A percentile compares a stretch with the other conserved stretches of the same genome.
phyloP scores from a whole-genome alignment of 1,140 invertebrate species.

The Tetragnatha versicolor region DNA sequence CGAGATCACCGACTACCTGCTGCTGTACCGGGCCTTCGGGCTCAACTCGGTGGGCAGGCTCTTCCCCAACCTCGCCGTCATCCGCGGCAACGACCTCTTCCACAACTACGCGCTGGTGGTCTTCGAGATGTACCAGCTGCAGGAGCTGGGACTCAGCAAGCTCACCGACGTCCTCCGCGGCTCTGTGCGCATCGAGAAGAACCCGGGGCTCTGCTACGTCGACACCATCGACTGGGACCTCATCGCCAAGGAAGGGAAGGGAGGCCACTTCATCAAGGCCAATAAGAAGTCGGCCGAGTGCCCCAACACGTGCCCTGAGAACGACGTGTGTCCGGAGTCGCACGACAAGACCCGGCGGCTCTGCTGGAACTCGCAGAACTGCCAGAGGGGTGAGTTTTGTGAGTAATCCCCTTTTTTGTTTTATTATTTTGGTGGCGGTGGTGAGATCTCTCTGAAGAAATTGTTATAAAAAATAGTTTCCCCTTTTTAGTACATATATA shows the following conservation, averaged over 20 bases:
- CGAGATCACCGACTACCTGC: constrained; percentile 76
- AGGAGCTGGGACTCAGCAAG: constrained; percentile 80
- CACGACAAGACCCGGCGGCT: constrained; percentile 59
- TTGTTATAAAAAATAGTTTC: not conserved
- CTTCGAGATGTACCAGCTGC: constrained; percentile 70
- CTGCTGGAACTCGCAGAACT: constrained; percentile 78
- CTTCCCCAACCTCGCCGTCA: constrained; percentile 94
- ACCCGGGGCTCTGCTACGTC: constrained; percentile 85
- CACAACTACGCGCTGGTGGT: constrained; percentile 86
- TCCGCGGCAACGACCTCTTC: constrained; percentile 84
- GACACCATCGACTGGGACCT: constrained; percentile 88
- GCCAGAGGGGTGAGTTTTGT: constrained; percentile 63
- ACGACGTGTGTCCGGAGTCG: constrained; percentile 16
- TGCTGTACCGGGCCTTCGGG: constrained; percentile 78
- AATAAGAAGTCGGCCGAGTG: constrained; percentile 73
- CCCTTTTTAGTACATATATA: too few species aligned
- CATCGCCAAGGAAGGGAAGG: constrained; percentile 71
- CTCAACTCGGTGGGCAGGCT: constrained; percentile 80
- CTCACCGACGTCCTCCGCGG: constrained; percentile 83
- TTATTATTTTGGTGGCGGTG: not conserved
- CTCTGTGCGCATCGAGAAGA: constrained; percentile 85
- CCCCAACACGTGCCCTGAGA: constrained; percentile 69
- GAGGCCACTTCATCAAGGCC: constrained; percentile 68
- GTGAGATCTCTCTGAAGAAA: not conserved
- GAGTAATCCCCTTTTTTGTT: not conserved